Base-by-base conservation (phyloP, 2,113 vertebrate genomes). In the Leiothrix lutea region DNA sequence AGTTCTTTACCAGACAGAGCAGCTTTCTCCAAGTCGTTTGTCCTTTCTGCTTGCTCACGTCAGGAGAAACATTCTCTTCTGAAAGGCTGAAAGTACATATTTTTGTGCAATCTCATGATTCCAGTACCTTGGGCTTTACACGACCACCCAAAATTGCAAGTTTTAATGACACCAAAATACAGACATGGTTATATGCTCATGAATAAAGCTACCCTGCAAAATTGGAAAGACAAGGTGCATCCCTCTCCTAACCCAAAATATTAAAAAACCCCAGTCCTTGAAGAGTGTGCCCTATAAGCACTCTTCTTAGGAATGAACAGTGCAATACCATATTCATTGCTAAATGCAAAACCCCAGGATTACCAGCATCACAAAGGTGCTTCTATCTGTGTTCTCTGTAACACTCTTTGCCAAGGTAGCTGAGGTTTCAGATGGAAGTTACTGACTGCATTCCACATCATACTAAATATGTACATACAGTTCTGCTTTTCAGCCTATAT, bases 401-500 rank as follows among this genome's bases (percentile, higher is more conserved):
- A 25, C 0, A 0, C 67, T 60, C 50, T 86, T 92, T 9, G 6
- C 44, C 47, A 83, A 88, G 67, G 35, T 66, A 92, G 28, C 44
- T 86, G 90, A 90, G 50, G 87, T 70, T 95, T 94, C 61, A 88
- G 71, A 85, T 54, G 54, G 75, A 83, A 83, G 64, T 78, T 73
- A 44, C 64, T 86, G 74, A 56, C 58, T 69, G 31, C 90, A 83
- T 93, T 96, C 85, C 82, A 74, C 12, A 3, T 78, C 40, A 71
- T 65, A 33, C 64, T 83, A 93, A 90, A 90, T 80, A 86, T 91
- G 72, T 66, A 65, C 48, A 78, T 86, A 86, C 35, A 94, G 75
- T 78, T 78, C 82, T 88, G 88, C 92, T 90, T 96, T 96, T 94
- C 71, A 80, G 50, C 28, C 67, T 90, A 6, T 90, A 60, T 71